These are phyloP conservation scores for Gobio occitaniae DNA, from an alignment of 2,797 vertebrate genomes.

Conservation along the genomic window DNA sequence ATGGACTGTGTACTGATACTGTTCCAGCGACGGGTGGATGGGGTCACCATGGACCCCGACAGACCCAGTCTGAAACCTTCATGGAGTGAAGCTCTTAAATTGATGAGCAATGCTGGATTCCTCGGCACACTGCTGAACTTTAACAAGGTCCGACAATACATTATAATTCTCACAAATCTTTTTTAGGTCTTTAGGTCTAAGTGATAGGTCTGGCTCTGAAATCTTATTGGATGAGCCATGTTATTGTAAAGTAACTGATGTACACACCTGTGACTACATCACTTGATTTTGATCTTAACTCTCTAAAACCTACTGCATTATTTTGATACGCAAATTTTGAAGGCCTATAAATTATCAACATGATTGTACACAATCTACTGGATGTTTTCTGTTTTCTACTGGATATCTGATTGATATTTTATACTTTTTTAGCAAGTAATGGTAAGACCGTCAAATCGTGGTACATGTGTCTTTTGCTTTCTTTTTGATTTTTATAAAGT, in stretches of 20 bases:
- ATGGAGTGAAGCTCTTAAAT: slow-evolving; percentile 85
- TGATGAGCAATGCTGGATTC: slow-evolving; percentile 86
- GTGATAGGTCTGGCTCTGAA: background rate
- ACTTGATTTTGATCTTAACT: background rate
- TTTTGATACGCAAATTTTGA: background rate
- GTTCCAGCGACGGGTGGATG: slow-evolving; percentile 84
- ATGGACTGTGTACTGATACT: slow-evolving; percentile 88
- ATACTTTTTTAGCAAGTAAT: no score
- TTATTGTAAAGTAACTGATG: background rate
- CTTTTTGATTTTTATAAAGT: background rate
- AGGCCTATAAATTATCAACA: background rate
- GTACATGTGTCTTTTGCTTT: background rate
- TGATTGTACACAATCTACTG: background rate
- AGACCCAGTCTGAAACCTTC: slow-evolving; percentile 79
- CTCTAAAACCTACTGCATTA: background rate
- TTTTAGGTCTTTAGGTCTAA: background rate
- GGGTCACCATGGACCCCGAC: slow-evolving; percentile 78
- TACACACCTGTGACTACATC: background rate
- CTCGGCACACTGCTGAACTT: slow-evolving; percentile 84
- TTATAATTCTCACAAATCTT: background rate
- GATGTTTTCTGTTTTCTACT: no score
- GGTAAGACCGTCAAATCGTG: no score
- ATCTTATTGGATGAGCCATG: background rate
- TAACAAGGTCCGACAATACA: slow-evolving; percentile 75
- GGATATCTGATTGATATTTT: no score